phyloP scores from a whole-genome alignment of 2,888 invertebrate genomes.

The Gymnosoma rotundatum region DNA sequence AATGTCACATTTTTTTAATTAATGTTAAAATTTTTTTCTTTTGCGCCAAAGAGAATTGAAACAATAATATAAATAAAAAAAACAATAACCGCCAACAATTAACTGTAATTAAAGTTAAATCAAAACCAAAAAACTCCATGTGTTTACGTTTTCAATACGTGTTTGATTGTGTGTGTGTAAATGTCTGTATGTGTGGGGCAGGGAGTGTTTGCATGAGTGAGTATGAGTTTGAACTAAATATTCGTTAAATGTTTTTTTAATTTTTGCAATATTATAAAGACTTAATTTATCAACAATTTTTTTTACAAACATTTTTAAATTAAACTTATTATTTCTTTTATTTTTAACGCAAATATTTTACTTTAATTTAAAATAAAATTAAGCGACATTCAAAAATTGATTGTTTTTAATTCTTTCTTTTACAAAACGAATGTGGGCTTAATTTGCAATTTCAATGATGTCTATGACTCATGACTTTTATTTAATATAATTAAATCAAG shows the following conservation, averaged over 20 bases:
- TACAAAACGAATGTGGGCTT: conserved; percentile 2
- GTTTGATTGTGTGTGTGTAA: background rate
- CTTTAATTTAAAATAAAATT: background rate
- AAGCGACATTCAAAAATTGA: background rate
- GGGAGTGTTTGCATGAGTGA: background rate
- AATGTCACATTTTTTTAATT: too few relatives aligned
- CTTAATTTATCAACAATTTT: conserved; percentile 41
- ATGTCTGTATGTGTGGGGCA: background rate
- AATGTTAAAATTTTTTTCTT: background rate
- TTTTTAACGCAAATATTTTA: too few relatives aligned
- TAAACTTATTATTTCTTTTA: background rate
- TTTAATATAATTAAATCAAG: background rate
- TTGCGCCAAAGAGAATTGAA: background rate
- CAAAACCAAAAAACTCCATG: conserved; percentile 9
- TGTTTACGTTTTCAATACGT: conserved; percentile 29
- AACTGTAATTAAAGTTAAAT: conserved; percentile 54
- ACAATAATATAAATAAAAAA: too few relatives aligned
- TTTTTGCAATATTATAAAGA: conserved; percentile 2
- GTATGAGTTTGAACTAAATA: conserved; percentile 24
- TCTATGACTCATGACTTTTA: conserved; percentile 15
- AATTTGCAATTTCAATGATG: conserved; percentile 14
- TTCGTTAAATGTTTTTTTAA: conserved; percentile 1
- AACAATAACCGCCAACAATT: conserved; percentile 46
- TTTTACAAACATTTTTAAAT: background rate
- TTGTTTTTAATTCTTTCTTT: background rate